Percentiles rank a stretch among this genome's conserved stretches.
phyloP scores from a whole-genome alignment of 2,888 invertebrate genomes.

The Limnephilus marmoratus region DNA sequence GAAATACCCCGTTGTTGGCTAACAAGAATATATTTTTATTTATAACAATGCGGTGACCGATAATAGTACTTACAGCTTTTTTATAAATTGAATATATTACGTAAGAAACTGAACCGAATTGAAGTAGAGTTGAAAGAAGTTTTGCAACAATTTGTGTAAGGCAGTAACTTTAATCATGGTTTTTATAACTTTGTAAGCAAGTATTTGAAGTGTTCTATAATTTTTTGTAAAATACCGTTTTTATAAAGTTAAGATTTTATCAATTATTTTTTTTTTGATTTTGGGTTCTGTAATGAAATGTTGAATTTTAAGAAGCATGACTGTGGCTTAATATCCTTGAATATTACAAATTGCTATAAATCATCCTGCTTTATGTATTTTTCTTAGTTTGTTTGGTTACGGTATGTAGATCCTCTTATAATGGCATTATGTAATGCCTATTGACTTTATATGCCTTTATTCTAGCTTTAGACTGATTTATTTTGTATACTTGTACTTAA shows the following conservation, averaged over 20 bases:
- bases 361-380: not conserved
- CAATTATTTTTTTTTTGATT: not conserved
- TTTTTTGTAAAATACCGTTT: not conserved
- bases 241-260: not conserved
- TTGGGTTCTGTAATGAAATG: no score
- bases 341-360: not conserved
- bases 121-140: not conserved
- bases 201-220: not conserved
- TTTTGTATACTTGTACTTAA: slow-evolving; percentile 2
- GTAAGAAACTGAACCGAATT: not conserved
- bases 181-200: not conserved
- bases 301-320: no score
- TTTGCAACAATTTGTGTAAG: not conserved
- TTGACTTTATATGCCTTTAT: not conserved
- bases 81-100: not conserved
- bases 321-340: not conserved
- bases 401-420: not conserved
- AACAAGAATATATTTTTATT: no score
- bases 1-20: no score
- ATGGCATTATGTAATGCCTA: not conserved
- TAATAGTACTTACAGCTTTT: not conserved
- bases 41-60: not conserved
- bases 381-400: not conserved
- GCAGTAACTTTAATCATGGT: not conserved
- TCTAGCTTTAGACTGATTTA: not conserved